A percentile compares a stretch with the other conserved stretches of the same genome.
phyloP scores from a whole-genome alignment of 2,888 invertebrate genomes.

The Euplexia lucipara region DNA sequence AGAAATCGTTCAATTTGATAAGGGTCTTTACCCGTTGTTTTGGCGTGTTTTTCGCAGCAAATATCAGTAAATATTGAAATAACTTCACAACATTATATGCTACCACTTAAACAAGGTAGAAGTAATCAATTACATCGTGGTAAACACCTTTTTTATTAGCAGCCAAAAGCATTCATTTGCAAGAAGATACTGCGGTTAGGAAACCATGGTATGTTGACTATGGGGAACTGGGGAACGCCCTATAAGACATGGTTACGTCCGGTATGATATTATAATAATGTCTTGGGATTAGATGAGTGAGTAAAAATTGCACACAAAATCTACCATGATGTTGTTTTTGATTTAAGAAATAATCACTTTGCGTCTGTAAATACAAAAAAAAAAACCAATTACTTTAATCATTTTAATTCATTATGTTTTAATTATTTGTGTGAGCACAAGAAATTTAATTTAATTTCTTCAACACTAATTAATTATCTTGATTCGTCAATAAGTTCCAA shows the following conservation, averaged over 20 bases:
- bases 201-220: not conserved
- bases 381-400: no score
- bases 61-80: no score
- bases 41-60: no score
- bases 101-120: not conserved
- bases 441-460: constrained; percentile 2
- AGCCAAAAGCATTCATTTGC: not conserved
- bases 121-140: not conserved
- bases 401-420: not conserved
- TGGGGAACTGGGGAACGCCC: not conserved
- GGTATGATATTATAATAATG: not conserved
- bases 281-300: not conserved
- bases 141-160: not conserved
- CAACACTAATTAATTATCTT: not conserved
- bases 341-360: no score
- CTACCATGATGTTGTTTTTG: no score
- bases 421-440: constrained; percentile 11
- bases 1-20: no score
- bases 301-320: not conserved
- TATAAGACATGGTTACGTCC: not conserved
- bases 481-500: not conserved
- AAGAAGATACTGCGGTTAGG: not conserved
- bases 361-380: no score
- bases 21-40: no score
- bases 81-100: no score